Evolutionary conservation across 2,888 invertebrate species (phyloP).

Genomic region (Cephus pygmeus): DNA sequence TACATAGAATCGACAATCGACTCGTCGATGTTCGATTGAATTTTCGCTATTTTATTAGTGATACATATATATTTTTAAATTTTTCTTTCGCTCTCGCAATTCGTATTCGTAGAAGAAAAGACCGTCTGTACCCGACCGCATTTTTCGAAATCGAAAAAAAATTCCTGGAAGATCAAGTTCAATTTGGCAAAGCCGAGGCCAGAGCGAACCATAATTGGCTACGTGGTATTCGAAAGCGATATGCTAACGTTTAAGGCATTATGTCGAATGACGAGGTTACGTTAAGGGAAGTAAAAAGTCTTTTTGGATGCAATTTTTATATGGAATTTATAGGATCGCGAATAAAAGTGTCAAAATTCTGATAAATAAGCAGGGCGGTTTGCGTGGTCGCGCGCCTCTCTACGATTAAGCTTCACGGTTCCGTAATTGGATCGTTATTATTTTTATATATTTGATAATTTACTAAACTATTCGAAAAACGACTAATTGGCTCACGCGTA

Average conservation of each 20-base stretch:
- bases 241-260: slow-evolving; percentile 55
- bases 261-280: slow-evolving; percentile 19
- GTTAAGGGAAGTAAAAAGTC: slow-evolving; percentile 8
- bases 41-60: neutral
- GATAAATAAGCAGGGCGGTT: slow-evolving; percentile 22
- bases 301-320: slow-evolving; percentile 29
- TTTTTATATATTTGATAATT: neutral
- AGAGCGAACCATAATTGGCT: slow-evolving; percentile 53
- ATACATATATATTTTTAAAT: neutral
- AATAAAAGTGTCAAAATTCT: slow-evolving; percentile 26
- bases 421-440: neutral
- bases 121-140: neutral
- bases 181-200: slow-evolving; percentile 20
- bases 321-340: slow-evolving; percentile 22
- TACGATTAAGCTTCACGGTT: slow-evolving; percentile 19
- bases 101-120: neutral
- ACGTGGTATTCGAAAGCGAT: slow-evolving; percentile 64
- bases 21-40: neutral
- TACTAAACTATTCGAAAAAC: neutral
- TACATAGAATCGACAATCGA: neutral
- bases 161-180: neutral
- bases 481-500: neutral
- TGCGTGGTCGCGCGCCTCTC: slow-evolving; percentile 26
- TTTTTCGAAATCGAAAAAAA: neutral
- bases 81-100: neutral